These are phyloP conservation scores for Paragorgia papillata DNA, from an alignment of 92 coral and sea anemone genomes.

Conservation along the genomic window DNA sequence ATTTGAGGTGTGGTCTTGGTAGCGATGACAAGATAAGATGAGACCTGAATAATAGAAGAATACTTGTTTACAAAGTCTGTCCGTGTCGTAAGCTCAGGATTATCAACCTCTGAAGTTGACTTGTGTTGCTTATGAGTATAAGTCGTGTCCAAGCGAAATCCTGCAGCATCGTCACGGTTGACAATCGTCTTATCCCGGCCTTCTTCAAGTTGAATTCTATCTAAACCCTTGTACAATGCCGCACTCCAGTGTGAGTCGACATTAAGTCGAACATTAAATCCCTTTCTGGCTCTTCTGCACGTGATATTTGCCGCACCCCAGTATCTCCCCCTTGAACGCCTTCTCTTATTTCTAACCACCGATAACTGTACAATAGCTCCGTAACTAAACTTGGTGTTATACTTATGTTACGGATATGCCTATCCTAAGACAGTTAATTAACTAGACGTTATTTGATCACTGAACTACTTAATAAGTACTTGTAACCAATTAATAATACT, in stretches of 20 bases:
- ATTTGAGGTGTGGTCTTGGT: slow-evolving; percentile 50
- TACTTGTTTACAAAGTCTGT: slow-evolving; percentile 54
- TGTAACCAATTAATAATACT: too few relatives aligned
- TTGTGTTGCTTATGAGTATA: slow-evolving; percentile 58
- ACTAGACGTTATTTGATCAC: too few relatives aligned
- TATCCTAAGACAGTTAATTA: too few relatives aligned
- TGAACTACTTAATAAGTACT: too few relatives aligned
- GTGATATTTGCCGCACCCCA: slow-evolving; percentile 64
- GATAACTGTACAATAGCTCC: slow-evolving; percentile 64
- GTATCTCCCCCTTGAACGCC: slow-evolving; percentile 45
- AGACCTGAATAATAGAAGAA: slow-evolving; percentile 43
- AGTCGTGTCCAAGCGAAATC: slow-evolving; percentile 54
- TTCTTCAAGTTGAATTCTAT: slow-evolving; percentile 47
- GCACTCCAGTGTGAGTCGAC: slow-evolving; percentile 58
- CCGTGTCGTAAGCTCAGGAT: slow-evolving; percentile 53
- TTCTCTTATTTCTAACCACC: slow-evolving; percentile 49
- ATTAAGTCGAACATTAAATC: slow-evolving; percentile 54
- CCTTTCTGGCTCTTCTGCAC: slow-evolving; percentile 60
- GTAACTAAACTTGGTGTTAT: slow-evolving; percentile 53
- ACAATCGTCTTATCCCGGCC: slow-evolving; percentile 51
- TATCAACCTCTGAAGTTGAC: slow-evolving; percentile 34
- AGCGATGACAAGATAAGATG: slow-evolving; percentile 47
- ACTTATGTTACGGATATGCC: too few relatives aligned
- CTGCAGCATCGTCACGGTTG: slow-evolving; percentile 59
- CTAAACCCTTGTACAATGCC: slow-evolving; percentile 47